These are phyloP conservation scores for Cepaea nemoralis DNA, from an alignment of 1,140 invertebrate species.

Conservation along the genomic window DNA sequence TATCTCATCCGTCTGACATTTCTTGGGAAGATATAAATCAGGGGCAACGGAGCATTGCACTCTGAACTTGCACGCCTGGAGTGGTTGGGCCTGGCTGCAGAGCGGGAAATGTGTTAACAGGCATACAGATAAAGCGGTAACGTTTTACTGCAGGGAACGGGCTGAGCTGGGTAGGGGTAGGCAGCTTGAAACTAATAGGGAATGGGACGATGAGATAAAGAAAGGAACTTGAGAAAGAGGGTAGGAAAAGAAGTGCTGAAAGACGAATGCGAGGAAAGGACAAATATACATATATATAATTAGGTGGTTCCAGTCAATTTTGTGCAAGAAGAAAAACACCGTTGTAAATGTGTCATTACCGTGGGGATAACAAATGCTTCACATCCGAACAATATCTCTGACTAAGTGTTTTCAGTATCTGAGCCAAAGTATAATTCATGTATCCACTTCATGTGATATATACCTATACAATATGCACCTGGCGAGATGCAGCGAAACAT, in stretches of 20 bases:
- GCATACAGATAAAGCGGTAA: not conserved
- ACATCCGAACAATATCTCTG: too few relatives aligned
- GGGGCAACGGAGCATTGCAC: slow-evolving; percentile 18
- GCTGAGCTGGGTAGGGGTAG: not conserved
- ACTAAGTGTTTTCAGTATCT: too few relatives aligned
- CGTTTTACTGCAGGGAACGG: not conserved
- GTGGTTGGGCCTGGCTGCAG: not conserved
- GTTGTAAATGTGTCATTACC: too few relatives aligned
- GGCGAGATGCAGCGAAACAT: too few relatives aligned
- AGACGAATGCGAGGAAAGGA: slow-evolving; percentile 8
- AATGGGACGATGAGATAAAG: slow-evolving; percentile 16
- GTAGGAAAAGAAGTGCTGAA: slow-evolving; percentile 16
- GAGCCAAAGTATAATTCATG: too few relatives aligned
- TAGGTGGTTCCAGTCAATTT: too few relatives aligned
- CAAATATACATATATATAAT: not conserved
- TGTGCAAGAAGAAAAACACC: not conserved
- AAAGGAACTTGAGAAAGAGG: slow-evolving; percentile 27
- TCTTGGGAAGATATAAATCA: slow-evolving; percentile 3
- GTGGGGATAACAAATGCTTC: too few relatives aligned
- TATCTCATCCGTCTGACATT: slow-evolving; percentile 11
- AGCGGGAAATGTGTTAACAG: not conserved
- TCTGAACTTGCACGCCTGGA: not conserved
- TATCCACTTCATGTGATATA: too few relatives aligned
- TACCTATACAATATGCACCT: too few relatives aligned
- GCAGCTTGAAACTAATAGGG: slow-evolving; percentile 2